These are phyloP conservation scores for Caenorhabditis afra DNA, from an alignment of 2,888 invertebrate species.

Conservation along the genomic window DNA sequence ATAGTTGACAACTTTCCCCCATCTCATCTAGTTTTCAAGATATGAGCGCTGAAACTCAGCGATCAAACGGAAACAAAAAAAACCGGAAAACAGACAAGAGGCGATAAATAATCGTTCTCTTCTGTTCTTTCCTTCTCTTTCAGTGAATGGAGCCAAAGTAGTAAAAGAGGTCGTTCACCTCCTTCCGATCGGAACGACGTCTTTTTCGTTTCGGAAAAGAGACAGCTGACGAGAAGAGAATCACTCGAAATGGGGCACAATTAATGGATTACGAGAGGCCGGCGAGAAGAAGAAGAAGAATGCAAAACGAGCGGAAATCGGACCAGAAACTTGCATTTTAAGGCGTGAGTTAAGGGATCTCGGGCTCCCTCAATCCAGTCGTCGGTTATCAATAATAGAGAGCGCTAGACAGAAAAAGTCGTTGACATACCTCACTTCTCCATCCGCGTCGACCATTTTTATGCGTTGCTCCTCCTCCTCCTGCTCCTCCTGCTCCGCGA, in stretches of 20 bases:
- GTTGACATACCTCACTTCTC: constrained; percentile 24
- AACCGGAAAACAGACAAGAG: constrained; percentile 17
- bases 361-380: too few species aligned
- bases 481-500: too few species aligned
- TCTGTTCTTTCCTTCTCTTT: too few species aligned
- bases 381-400: not conserved
- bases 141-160: constrained; percentile 33
- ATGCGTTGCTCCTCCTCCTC: constrained; percentile 12
- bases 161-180: constrained; percentile 42
- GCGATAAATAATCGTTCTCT: constrained; percentile 55
- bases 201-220: not conserved
- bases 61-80: not conserved
- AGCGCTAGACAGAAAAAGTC: not conserved
- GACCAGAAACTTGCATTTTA: too few species aligned
- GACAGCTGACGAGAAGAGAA: constrained; percentile 51
- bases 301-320: too few species aligned
- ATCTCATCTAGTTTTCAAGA: too few species aligned
- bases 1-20: too few species aligned
- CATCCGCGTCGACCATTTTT: constrained; percentile 9
- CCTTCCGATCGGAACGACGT: constrained; percentile 18
- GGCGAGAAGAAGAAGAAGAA: too few species aligned
- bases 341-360: too few species aligned
- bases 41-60: too few species aligned
- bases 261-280: constrained; percentile 54
- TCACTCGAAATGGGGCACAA: constrained; percentile 40